Evolutionary conservation across 2,888 invertebrate genomes (phyloP).

Genomic region (Trisateles emortualis): DNA sequence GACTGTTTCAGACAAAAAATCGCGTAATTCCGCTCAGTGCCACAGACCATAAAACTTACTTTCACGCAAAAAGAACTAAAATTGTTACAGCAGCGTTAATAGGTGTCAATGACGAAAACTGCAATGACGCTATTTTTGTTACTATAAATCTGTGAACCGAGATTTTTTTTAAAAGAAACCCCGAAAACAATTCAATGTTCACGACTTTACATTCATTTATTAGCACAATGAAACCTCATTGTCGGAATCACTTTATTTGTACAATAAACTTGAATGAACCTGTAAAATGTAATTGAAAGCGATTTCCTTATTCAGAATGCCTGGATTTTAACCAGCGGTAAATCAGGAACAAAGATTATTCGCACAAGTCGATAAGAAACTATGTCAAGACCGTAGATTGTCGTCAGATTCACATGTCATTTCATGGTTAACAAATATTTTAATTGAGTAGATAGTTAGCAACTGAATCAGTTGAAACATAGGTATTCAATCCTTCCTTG

Average conservation of each 20-base stretch:
- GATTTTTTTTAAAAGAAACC: not conserved
- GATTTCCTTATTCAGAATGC: slow-evolving; percentile 16
- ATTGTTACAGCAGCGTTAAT: slow-evolving; percentile 6
- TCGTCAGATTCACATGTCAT: slow-evolving; percentile 32
- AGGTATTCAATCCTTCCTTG: slow-evolving; percentile 19
- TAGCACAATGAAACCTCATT: not conserved
- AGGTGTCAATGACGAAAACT: slow-evolving; percentile 11
- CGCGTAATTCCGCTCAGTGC: slow-evolving; percentile 3
- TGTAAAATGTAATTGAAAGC: slow-evolving; percentile 5
- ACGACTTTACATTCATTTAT: slow-evolving; percentile 8
- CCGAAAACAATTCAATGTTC: slow-evolving; percentile 4
- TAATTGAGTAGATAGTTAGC: slow-evolving; percentile 28
- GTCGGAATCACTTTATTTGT: not conserved
- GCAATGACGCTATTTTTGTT: slow-evolving; percentile 1
- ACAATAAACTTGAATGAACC: slow-evolving; percentile 5
- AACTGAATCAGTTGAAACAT: slow-evolving; percentile 7
- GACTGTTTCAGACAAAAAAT: slow-evolving; percentile 23
- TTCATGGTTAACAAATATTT: slow-evolving; percentile 42
- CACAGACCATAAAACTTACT: slow-evolving; percentile 1
- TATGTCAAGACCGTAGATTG: slow-evolving; percentile 66
- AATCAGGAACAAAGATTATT: slow-evolving; percentile 34
- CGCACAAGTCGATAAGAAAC: slow-evolving; percentile 46
- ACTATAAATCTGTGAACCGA: not conserved
- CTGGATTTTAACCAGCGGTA: slow-evolving; percentile 6
- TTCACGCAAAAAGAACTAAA: slow-evolving; percentile 14